Percentiles rank a stretch among this genome's conserved stretches.
phyloP scores from a whole-genome alignment of 2,113 vertebrate genomes.

The Gnathonemus echidnorhynchus region DNA sequence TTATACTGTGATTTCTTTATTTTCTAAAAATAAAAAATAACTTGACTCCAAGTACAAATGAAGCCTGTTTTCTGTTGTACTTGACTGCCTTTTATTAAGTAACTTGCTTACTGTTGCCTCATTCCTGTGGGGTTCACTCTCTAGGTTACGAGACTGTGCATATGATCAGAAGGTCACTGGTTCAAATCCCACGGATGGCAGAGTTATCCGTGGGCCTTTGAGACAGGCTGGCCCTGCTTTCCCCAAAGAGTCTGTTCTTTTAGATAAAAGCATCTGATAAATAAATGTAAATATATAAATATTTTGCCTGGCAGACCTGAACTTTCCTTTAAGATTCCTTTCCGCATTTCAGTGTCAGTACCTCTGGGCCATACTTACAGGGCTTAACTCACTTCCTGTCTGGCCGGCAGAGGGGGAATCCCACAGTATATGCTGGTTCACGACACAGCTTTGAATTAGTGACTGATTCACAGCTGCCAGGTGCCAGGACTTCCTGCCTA shows the following conservation, averaged over 20 bases:
- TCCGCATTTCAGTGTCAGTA: not conserved
- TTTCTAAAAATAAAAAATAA: conserved; percentile 42
- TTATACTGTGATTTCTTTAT: conserved; percentile 53
- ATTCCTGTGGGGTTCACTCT: not conserved
- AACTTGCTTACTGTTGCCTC: not conserved
- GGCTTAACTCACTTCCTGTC: not conserved
- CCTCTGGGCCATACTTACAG: not conserved
- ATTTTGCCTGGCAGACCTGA: not conserved
- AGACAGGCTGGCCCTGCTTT: not conserved
- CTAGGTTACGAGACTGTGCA: not conserved
- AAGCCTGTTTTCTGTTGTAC: conserved; percentile 12
- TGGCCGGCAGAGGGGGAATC: not conserved
- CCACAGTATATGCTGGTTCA: not conserved
- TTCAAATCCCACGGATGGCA: not conserved
- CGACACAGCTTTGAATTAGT: not conserved
- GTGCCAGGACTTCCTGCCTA: not conserved
- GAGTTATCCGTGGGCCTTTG: not conserved
- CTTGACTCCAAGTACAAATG: conserved; percentile 15
- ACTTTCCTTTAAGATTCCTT: not conserved
- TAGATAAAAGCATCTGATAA: not conserved
- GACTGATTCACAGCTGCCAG: not conserved
- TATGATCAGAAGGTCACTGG: not conserved
- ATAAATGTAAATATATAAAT: not conserved
- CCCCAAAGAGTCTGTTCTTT: not conserved
- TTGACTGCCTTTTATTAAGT: not conserved